phyloP scores from a whole-genome alignment of 2,888 invertebrate genomes.

The Heliconius sara region DNA sequence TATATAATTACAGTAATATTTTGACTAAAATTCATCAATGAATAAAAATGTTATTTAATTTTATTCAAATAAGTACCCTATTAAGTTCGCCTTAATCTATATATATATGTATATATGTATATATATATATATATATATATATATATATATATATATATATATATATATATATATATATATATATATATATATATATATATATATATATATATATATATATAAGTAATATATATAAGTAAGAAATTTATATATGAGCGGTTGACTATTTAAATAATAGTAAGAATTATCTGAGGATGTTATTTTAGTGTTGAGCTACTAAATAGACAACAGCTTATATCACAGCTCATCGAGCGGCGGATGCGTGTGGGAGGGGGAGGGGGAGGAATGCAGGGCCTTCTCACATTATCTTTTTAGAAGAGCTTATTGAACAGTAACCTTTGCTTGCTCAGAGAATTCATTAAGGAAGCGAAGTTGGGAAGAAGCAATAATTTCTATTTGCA shows the following conservation, averaged over 20 bases:
- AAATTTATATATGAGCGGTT: conserved; percentile 2
- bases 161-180: background rate
- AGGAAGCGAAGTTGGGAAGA: too few relatives aligned
- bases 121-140: background rate
- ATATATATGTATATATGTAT: background rate
- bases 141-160: background rate
- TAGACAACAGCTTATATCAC: background rate
- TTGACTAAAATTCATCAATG: background rate
- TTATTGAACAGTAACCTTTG: too few relatives aligned
- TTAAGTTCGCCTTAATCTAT: background rate
- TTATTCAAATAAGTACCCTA: conserved; percentile 12
- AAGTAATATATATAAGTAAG: conserved; percentile 11
- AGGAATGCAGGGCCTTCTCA: too few relatives aligned
- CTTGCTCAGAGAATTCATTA: too few relatives aligned
- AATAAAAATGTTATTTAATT: background rate
- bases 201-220: conserved; percentile 1
- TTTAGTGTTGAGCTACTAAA: background rate
- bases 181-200: conserved; percentile 16
- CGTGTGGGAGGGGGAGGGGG: background rate
- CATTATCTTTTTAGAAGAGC: too few relatives aligned
- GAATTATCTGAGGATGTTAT: background rate
- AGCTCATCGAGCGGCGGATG: conserved; percentile 5
- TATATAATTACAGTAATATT: conserved; percentile 5
- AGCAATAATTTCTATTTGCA: too few relatives aligned
- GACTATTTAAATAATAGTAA: conserved; percentile 14